Conservation (phyloP, 2,888 invertebrate species). For the Platerodrilus igneus region DNA sequence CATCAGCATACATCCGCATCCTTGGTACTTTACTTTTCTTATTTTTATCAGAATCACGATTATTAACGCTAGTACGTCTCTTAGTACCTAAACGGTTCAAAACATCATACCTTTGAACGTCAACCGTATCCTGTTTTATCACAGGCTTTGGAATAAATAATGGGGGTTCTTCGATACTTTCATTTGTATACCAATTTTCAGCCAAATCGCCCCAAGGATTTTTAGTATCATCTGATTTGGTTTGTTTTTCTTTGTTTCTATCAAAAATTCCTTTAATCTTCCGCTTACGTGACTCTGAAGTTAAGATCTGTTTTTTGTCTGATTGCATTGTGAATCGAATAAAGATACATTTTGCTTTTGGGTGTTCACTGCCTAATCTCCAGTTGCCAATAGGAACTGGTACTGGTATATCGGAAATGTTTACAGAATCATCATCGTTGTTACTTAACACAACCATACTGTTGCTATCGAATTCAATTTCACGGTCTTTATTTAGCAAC, state of each 20-base stretch:
- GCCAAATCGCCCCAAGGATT: constrained; percentile 74
- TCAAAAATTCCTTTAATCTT: constrained; percentile 43
- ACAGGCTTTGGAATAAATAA: constrained; percentile 1
- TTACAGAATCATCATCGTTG: constrained; percentile 38
- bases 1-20: constrained; percentile 88
- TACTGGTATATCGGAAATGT: constrained; percentile 50
- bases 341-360: constrained; percentile 64
- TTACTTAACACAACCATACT: constrained; percentile 33
- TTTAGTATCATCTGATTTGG: constrained; percentile 30
- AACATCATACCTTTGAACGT: constrained; percentile 38
- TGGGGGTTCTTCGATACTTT: constrained; percentile 44
- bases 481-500: constrained; percentile 35
- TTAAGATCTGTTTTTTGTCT: constrained; percentile 61
- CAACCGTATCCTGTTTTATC: constrained; percentile 13
- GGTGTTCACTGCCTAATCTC: constrained; percentile 65
- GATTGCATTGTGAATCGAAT: constrained; percentile 71
- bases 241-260: constrained; percentile 40
- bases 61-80: constrained; percentile 29
- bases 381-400: constrained; percentile 68
- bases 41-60: constrained; percentile 15
- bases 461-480: constrained; percentile 36
- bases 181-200: constrained; percentile 64
- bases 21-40: constrained; percentile 62
- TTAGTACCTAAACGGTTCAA: constrained; percentile 40
- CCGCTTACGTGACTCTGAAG: constrained; percentile 49